A percentile compares a stretch with the other conserved stretches of the same genome.
Evolutionary conservation across 2,113 vertebrate genomes (phyloP).

Genomic region (Sitta europaea): DNA sequence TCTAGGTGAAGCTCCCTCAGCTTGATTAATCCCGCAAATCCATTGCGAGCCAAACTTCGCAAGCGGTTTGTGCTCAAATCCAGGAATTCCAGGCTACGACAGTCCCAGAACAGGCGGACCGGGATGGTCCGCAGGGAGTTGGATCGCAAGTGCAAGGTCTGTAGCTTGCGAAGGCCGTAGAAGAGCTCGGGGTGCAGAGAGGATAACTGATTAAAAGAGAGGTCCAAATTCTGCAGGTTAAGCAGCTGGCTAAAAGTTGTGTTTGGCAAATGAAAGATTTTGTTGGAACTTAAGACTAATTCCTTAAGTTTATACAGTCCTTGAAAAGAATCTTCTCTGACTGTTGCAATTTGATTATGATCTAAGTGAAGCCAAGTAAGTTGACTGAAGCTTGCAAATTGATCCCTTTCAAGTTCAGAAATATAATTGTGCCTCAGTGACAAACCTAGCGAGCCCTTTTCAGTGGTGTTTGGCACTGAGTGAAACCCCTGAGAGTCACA

Average conservation of each 20-base stretch:
- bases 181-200: constrained; percentile 95
- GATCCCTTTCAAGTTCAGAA: constrained; percentile 92
- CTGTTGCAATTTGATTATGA: constrained; percentile 95
- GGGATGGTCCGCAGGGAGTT: constrained; percentile 97
- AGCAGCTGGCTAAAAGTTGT: constrained; percentile 99
- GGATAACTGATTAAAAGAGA: constrained; percentile 98
- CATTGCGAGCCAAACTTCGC: constrained; percentile 94
- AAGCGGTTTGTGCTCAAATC: constrained; percentile 97
- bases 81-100: constrained; percentile 96
- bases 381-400: constrained; percentile 97
- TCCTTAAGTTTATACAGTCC: constrained; percentile 99
- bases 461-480: constrained; percentile 95
- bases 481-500: constrained; percentile 98
- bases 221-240: constrained; percentile 97
- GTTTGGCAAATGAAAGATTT: constrained; percentile 98
- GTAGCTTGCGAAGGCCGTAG: constrained; percentile 95
- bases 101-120: constrained; percentile 97
- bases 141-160: constrained; percentile 95
- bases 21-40: constrained; percentile 97
- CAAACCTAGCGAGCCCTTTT: constrained; percentile 95
- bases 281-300: constrained; percentile 98
- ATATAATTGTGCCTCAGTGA: constrained; percentile 98
- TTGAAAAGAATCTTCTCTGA: constrained; percentile 97
- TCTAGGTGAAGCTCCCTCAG: constrained; percentile 97
- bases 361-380: constrained; percentile 98